Evolutionary conservation across 2,797 vertebrate genomes (phyloP), one percentile per base, ranked within the genome.

Genomic region (Poecilia wingei): DNA sequence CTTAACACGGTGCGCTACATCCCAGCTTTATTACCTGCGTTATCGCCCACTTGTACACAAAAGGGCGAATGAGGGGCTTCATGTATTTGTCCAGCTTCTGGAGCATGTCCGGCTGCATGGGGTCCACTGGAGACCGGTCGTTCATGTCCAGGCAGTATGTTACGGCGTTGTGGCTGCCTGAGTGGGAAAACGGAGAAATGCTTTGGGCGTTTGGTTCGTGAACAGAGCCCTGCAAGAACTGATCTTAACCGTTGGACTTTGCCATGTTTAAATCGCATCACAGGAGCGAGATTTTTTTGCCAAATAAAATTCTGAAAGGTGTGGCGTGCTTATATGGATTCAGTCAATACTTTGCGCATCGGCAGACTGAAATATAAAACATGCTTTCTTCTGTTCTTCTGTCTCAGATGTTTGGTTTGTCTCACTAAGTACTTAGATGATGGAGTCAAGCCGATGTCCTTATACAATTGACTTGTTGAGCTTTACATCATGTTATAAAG

Each of bases 131-230:
- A 18, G 97, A 98, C 61, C 93, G 85, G 88, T 95, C 89, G 1
- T 88, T 95, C 93, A 83, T 95, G 81, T 96, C 97, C 95, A 99
- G 95, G 89, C 97, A 97, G 94, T 99, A 99, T 0, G 97, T 99
- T 93, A 99, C 97, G 6, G 97, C 96, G 79, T 98, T 97, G 0
- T 99, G 98, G 90, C 98, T 99, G 25, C 98, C 98, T 99, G 79
- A 1, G 79, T 69, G 81, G 6, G 47, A 36, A 46, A 9, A 78
- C 57, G 72, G 0, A 77, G n/a, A 45, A 80, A 12, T 49, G 43
- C 79, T 10, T 49, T 22, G 22, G 18, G 18, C 47, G 0, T 20
- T 20, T 39, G 36, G 6, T 53, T 13, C 25, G 6, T 41, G 22
- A 20, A 22, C 36, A 7, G 18, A 51, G 18, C 18, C 3, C 6